Base-by-base conservation (phyloP, 1,140 invertebrate species). In the Sarcophaga peregrina region DNA sequence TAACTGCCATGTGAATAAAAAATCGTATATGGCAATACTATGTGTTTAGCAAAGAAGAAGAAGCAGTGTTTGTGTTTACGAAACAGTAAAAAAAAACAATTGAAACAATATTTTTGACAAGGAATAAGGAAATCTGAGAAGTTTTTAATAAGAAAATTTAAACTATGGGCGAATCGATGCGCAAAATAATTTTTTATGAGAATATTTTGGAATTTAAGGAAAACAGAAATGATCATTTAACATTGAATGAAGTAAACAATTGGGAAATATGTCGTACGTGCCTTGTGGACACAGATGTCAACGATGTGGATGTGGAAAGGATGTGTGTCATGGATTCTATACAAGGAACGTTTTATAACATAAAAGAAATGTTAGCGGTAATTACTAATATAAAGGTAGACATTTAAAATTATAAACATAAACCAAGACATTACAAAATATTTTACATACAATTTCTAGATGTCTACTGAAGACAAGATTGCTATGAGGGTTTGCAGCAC, bases 181-280 rank as follows among this genome's bases (percentile, higher is more conserved):
- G 62, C 8, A 82, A 82, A 82, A 82, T 82, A 47, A 20, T 46
- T 11, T 82, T 72, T 48, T 82, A 82, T 17, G 81, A 82, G 72
- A 72, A 72, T 82, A 82, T 82, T n/a, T 62, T 82, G 17, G 81
- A 82, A 46, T 82, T 82, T 25, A 82, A 82, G 50, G 58, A 82
- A 37, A 68, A 62, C 15, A 82, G 37, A 46, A 62, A 73, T 15
- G 54, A 15, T 47, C 5, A 9, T 17, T 46, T 82, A 73, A 10
- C 10, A 10, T 13, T 72, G 13, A 82, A n/a, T 15, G 81, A 82
- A 46, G 8, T 82, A 46, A 82, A 82, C 25, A 68, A 82, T 37
- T 82, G 81, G 81, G 17, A 82, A 25, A 11, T 82, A 6, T 82
- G 81, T 73, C 54, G 81, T 7, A 82, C 62, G 0, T 82, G 81